Base-by-base conservation (phyloP, 2,113 vertebrate species). In the Ranitomeya imitator region DNA sequence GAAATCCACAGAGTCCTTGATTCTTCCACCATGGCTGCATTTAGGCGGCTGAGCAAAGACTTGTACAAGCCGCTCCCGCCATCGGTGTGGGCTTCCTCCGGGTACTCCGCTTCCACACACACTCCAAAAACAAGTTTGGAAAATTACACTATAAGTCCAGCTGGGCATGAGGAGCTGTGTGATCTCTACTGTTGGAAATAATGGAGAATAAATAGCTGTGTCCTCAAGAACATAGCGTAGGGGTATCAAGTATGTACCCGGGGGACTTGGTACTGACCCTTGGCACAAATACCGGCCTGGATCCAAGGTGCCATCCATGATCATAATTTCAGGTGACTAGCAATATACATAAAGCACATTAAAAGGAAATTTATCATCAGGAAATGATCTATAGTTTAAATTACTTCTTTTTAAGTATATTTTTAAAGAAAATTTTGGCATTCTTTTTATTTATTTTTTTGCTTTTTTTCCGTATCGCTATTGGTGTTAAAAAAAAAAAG, bases 1-100 rank as follows among this genome's bases (percentile, higher is more conserved):
- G 55, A 80, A 79, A 45, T 26, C 54, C 60, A 65, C 80, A 65
- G 19, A 6, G 61, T 69, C 61, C 81, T 69, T 71, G 21, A 84
- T 84, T 54, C 82, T 63, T 69, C 65, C 15, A 71, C 51, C 51
- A 54, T 65, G 7, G 37, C 45, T 54, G 12, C 23, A 83, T 45
- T 61, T 65, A 65, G 59, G 9, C 79, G 65, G 80, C 61, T 83
- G 61, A 61, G 59, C 23, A 31, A 45, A 59, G 59, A 81, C 57
- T 2, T 0, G 45, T 6, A 37, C 7, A 18, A 81, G 79, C 26
- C 37, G 71, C 16, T 74, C 71, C 14, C 15, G 3, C 15, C 21
- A 18, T 76, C 73, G 18, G 16, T 7, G 37, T 10, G 16, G 73
- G 73, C 37, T 76, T 52, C 18, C 2, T 15, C 71, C 26, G 14